Evolutionary conservation across 2,797 vertebrate genomes (phyloP).

Genomic region (Enteromius mattozi): DNA sequence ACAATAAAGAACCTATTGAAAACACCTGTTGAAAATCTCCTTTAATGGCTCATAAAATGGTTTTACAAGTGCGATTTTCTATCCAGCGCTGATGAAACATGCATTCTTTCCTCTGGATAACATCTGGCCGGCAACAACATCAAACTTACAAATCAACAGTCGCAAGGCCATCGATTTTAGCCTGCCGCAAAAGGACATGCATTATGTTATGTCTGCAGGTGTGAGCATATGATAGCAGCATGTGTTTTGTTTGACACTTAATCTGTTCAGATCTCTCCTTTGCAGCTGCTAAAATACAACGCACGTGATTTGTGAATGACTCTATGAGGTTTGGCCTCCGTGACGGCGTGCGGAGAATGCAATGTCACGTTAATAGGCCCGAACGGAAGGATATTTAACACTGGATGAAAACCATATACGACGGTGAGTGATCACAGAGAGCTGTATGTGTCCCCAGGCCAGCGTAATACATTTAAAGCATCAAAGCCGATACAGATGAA

Average conservation of each 20-base stretch:
- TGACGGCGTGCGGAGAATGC: not conserved
- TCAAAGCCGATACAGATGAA: slow-evolving; percentile 39
- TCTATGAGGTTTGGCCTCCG: not conserved
- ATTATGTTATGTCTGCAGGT: slow-evolving; percentile 13
- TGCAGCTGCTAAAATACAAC: slow-evolving; percentile 2
- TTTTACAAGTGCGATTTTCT: not conserved
- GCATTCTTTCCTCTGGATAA: not conserved
- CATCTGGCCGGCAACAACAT: slow-evolving; percentile 2
- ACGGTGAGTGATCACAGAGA: slow-evolving; percentile 43
- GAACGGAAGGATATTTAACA: slow-evolving; percentile 51
- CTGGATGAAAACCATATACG: slow-evolving; percentile 27
- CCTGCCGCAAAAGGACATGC: not conserved
- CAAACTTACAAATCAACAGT: not conserved
- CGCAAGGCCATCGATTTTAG: slow-evolving; percentile 17
- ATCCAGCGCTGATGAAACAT: not conserved
- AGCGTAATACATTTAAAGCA: slow-evolving; percentile 47
- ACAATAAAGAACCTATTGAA: slow-evolving; percentile 10
- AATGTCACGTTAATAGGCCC: not conserved
- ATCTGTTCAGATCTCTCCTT: not conserved
- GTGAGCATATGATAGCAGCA: slow-evolving; percentile 3
- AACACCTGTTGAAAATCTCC: not conserved
- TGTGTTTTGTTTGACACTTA: slow-evolving; percentile 9
- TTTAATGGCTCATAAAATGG: not conserved
- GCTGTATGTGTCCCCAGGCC: slow-evolving; percentile 28
- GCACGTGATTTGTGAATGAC: slow-evolving; percentile 26